These are phyloP conservation scores for Tonatia bakeri DNA, from an alignment of 2,113 vertebrate genomes.

Conservation along the genomic window DNA sequence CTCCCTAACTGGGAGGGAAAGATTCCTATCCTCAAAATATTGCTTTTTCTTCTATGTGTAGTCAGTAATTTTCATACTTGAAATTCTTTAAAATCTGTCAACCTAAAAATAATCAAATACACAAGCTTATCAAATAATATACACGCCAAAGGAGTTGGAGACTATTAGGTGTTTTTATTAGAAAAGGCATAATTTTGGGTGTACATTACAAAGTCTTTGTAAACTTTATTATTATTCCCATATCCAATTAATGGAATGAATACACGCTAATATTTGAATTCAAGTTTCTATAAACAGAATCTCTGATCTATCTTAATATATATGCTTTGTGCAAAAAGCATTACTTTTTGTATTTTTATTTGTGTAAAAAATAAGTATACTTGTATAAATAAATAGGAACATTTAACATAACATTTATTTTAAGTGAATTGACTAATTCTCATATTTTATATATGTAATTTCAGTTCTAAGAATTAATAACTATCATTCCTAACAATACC, in stretches of 20 bases:
- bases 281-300: neutral
- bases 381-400: neutral
- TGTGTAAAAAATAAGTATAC: neutral
- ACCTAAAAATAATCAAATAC: slow-evolving; percentile 30
- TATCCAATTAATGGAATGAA: neutral
- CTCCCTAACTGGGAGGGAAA: neutral
- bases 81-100: neutral
- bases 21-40: neutral
- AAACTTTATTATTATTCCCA: neutral
- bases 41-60: neutral
- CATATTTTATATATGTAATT: slow-evolving; percentile 16
- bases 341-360: neutral
- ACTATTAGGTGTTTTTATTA: neutral
- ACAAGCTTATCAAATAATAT: neutral
- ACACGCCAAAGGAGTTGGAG: neutral
- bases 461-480: slow-evolving; percentile 65
- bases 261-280: neutral
- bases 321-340: neutral
- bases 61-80: neutral
- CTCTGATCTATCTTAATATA: neutral
- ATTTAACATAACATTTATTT: neutral
- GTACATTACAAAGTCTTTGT: neutral
- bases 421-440: neutral
- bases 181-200: neutral
- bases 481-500: slow-evolving; percentile 46